Percentiles rank a stretch among this genome's conserved stretches.
Evolutionary conservation across 2,888 invertebrate genomes (phyloP).

Genomic region (Lasioglossum vierecki): DNA sequence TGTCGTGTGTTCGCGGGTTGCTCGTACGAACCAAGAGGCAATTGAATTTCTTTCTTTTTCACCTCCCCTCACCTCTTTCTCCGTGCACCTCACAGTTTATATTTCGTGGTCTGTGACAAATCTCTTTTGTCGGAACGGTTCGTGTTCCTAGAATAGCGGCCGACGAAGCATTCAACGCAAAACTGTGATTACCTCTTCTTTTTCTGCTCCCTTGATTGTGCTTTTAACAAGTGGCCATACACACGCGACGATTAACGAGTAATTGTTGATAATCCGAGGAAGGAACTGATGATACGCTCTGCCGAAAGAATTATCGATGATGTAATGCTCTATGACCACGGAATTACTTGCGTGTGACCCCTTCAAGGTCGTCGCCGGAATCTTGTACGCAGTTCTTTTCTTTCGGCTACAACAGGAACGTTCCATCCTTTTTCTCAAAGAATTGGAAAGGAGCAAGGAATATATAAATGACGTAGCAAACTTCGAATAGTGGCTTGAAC

Average conservation of each 20-base stretch:
- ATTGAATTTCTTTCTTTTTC: constrained; percentile 34
- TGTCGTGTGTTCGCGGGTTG: background rate
- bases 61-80: background rate
- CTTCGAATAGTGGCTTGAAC: background rate
- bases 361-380: constrained; percentile 24
- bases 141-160: background rate
- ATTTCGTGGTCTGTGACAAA: background rate
- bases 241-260: background rate
- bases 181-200: background rate
- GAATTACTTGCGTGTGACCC: constrained; percentile 25
- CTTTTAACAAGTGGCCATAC: background rate
- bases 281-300: constrained; percentile 14
- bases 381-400: background rate
- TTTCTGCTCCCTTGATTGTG: background rate
- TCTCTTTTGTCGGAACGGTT: background rate
- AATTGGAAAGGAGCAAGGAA: background rate
- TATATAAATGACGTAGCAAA: background rate
- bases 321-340: constrained; percentile 26
- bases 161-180: background rate
- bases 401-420: background rate
- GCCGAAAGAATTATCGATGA: constrained; percentile 19
- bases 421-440: background rate
- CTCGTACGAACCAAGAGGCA: constrained; percentile 10
- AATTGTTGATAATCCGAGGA: constrained; percentile 2
- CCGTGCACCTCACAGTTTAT: constrained; percentile 17